Conservation (phyloP, 2,888 invertebrate genomes). For the Epinotia ramella region DNA sequence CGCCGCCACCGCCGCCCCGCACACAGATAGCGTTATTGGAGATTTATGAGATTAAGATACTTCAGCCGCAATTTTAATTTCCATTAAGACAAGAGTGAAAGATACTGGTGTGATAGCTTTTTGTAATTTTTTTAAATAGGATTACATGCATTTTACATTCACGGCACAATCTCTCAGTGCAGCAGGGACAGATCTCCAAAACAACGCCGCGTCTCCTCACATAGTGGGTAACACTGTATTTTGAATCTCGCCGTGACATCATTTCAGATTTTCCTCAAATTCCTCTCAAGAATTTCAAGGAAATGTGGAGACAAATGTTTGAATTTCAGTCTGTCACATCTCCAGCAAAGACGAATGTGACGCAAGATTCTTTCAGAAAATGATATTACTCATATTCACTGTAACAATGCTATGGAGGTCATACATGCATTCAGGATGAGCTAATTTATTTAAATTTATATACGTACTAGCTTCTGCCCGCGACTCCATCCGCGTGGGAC, state of each 20-base stretch:
- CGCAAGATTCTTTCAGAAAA: neutral
- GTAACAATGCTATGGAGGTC: neutral
- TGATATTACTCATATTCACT: neutral
- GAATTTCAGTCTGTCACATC: neutral
- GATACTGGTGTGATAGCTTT: neutral
- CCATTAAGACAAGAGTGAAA: neutral
- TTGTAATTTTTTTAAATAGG: neutral
- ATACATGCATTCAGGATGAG: neutral
- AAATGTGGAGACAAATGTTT: neutral
- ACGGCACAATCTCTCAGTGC: neutral
- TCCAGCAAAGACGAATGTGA: neutral
- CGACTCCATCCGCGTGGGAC: no score
- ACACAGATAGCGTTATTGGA: slow-evolving; percentile 4
- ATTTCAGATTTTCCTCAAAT: neutral
- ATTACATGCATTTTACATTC: neutral
- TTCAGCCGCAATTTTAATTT: neutral
- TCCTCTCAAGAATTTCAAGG: neutral
- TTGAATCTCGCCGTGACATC: neutral
- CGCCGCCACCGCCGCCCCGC: neutral
- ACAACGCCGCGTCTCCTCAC: neutral
- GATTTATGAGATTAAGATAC: slow-evolving; percentile 4
- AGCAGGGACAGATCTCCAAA: neutral
- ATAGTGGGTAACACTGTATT: neutral
- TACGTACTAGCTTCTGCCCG: no score
- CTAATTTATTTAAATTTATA: neutral